Evolutionary conservation across 2,888 invertebrate genomes (phyloP).

Genomic region (Archips xylosteana): DNA sequence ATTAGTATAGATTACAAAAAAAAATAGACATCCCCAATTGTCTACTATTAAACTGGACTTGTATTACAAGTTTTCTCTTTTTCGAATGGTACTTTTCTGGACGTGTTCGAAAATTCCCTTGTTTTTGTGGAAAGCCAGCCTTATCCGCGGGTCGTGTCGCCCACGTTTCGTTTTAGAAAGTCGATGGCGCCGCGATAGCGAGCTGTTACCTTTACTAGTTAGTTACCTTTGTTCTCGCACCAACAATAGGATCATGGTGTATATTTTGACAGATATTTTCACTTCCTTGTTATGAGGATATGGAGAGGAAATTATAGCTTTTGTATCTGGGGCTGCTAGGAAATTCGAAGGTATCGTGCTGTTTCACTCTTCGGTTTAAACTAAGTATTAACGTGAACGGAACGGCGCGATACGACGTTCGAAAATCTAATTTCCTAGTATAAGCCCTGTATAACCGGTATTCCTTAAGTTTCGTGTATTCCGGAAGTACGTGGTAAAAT

Average conservation of each 20-base stretch:
- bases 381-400: too few relatives aligned
- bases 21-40: too few relatives aligned
- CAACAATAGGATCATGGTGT: constrained; percentile 67
- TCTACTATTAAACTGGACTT: too few relatives aligned
- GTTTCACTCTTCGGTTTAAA: too few relatives aligned
- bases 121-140: neutral
- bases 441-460: too few relatives aligned
- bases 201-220: constrained; percentile 29
- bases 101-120: neutral
- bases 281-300: constrained; percentile 52
- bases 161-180: constrained; percentile 64
- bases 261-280: constrained; percentile 51
- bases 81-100: neutral
- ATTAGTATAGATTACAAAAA: too few relatives aligned
- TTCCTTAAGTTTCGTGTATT: too few relatives aligned
- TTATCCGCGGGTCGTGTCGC: constrained; percentile 53
- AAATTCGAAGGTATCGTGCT: too few relatives aligned
- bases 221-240: constrained; percentile 35
- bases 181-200: constrained; percentile 57
- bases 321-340: too few relatives aligned
- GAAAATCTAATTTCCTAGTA: too few relatives aligned
- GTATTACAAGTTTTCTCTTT: neutral
- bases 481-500: too few relatives aligned
- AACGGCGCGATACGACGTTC: too few relatives aligned
- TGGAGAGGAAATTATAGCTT: neutral